Evolutionary conservation across 2,888 invertebrate genomes (phyloP).

Genomic region (Sceliomorpha sp.): DNA sequence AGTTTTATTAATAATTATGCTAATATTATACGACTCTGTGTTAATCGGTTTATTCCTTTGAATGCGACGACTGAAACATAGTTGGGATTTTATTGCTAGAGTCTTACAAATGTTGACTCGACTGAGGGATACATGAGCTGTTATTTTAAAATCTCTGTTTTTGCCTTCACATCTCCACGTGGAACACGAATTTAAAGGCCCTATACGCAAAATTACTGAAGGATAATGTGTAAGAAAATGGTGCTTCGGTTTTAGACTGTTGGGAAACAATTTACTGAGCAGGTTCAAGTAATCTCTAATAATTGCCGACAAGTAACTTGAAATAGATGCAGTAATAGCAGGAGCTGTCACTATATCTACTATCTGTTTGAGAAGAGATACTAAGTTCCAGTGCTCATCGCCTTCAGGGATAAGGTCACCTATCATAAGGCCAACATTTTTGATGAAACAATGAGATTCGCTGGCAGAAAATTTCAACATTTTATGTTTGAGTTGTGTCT

Average conservation of each 20-base stretch:
- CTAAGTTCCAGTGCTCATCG: constrained; percentile 41
- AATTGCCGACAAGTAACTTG: constrained; percentile 21
- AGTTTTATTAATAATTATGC: constrained; percentile 18
- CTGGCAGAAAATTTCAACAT: constrained; percentile 50
- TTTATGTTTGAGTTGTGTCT: constrained; percentile 21
- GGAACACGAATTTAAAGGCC: constrained; percentile 33
- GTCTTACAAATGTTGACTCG: constrained; percentile 38
- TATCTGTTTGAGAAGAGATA: constrained; percentile 45
- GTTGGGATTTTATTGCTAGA: constrained; percentile 32
- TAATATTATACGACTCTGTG: constrained; percentile 16
- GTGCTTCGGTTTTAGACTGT: constrained; percentile 51
- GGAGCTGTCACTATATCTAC: constrained; percentile 37
- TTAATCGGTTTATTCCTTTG: constrained; percentile 12
- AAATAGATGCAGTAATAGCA: constrained; percentile 16
- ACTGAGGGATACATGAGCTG: constrained; percentile 29
- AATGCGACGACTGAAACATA: constrained; percentile 20
- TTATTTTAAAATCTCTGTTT: constrained; percentile 33
- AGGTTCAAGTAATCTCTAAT: constrained; percentile 40
- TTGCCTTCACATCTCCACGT: constrained; percentile 44
- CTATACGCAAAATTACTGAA: constrained; percentile 27
- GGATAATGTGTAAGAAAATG: constrained; percentile 52
- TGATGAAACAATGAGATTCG: constrained; percentile 38
- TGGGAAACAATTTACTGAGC: constrained; percentile 25
- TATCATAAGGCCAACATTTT: constrained; percentile 41
- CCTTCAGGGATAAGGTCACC: constrained; percentile 36